Conservation (phyloP, 2,888 invertebrate genomes). For the Aphodius granarius region DNA sequence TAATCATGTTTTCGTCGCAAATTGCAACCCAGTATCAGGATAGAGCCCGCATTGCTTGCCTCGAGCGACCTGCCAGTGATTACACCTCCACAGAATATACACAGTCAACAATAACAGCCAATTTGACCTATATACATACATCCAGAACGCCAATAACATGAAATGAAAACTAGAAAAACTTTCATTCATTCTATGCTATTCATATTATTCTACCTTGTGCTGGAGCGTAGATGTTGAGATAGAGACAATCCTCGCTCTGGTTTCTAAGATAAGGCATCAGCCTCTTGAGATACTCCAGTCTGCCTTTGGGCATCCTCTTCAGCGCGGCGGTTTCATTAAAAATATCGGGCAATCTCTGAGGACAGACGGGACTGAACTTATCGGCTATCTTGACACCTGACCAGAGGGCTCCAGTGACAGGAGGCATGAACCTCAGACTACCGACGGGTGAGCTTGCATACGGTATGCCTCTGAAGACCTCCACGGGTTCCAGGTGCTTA, state of each 20-base stretch:
- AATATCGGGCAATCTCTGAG: slow-evolving; percentile 86
- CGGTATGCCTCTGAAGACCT: slow-evolving; percentile 90
- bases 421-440: slow-evolving; percentile 92
- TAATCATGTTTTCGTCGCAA: not conserved
- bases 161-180: not conserved
- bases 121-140: not conserved
- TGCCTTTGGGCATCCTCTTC: slow-evolving; percentile 84
- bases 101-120: not conserved
- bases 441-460: slow-evolving; percentile 93
- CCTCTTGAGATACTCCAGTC: slow-evolving; percentile 85
- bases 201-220: slow-evolving; percentile 82
- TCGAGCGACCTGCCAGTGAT: not conserved
- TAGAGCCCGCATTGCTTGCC: not conserved
- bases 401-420: slow-evolving; percentile 92
- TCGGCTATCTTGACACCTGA: slow-evolving; percentile 86
- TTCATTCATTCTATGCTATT: not conserved
- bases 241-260: slow-evolving; percentile 96
- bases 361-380: slow-evolving; percentile 88
- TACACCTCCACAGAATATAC: not conserved
- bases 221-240: slow-evolving; percentile 95
- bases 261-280: slow-evolving; percentile 84
- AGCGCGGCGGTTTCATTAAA: slow-evolving; percentile 81
- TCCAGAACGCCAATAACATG: not conserved
- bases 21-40: not conserved
- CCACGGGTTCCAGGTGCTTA: slow-evolving; percentile 83